Evolutionary conservation across 2,888 invertebrate species (phyloP), one percentile per base, ranked within the genome.

Genomic region (Erebia palarica): DNA sequence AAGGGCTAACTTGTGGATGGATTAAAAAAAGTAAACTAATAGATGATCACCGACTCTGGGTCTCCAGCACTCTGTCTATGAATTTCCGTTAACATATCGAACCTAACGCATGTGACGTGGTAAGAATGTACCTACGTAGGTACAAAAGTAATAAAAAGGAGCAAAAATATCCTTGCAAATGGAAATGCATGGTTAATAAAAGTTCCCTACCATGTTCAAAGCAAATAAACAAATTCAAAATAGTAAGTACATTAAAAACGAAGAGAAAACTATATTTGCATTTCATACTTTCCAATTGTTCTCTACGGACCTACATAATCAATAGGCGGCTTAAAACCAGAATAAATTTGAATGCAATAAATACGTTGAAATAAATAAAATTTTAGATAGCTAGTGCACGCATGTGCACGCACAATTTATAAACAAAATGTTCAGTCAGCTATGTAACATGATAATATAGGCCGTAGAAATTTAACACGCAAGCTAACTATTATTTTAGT

Each of bases 251-350:
- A 58, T 42, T n/a, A 60, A 60, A 60, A 60, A 63, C 10, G 61
- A 69, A 66, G 36, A 60, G 60, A 57, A 59, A 68, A 36, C 44
- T 21, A 14, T 53, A 73, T 65, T 65, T 70, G 57, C 55, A 57
- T 72, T 60, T 49, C 47, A 36, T 4, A 57, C 64, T 69, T 73
- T 71, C 59, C 47, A 60, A 59, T 59, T 68, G 49, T 53, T 71
- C 63, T 69, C 66, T 59, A 11, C 44, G 64, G 71, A 71, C 67
- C 73, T 73, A 71, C 70, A 65, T 73, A 70, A 68, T 68, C 68
- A 70, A 65, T 68, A 65, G 60, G 68, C 59, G 73, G 57, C 59
- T 69, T 59, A 69, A 65, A 57, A 61, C 51, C 14, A 65, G 68
- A 71, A 73, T 71, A 66, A 70, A 73, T 73, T 69, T 69, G 53